A percentile compares a stretch with the other conserved stretches of the same genome.
phyloP scores from a whole-genome alignment of 2,888 invertebrate genomes.

The Agrochola circellaris region DNA sequence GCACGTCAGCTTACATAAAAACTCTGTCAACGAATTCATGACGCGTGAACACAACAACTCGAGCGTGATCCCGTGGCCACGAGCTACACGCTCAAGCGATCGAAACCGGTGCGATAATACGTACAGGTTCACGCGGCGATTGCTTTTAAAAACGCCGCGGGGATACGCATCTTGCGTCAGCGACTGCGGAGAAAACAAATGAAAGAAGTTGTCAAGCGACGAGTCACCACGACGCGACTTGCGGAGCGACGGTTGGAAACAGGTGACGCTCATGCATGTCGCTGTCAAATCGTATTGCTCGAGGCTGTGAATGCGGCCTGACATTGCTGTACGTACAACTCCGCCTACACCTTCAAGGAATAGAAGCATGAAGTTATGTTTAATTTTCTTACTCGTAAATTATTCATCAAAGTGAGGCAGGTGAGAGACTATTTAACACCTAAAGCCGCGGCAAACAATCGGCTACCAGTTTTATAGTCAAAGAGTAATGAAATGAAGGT shows the following conservation, averaged over 20 bases:
- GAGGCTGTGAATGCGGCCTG: not conserved
- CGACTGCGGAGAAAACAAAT: not conserved
- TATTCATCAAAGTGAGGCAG: conserved; percentile 18
- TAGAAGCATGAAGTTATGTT: not conserved
- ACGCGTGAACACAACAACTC: not conserved
- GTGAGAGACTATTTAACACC: conserved; percentile 29
- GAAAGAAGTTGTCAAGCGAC: not conserved
- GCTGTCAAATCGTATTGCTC: not conserved
- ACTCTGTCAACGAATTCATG: not conserved
- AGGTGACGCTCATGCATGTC: not conserved
- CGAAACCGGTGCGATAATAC: too few species aligned
- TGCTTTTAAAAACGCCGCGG: too few species aligned
- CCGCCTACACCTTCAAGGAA: not conserved
- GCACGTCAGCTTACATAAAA: not conserved
- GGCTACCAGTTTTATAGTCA: conserved; percentile 6
- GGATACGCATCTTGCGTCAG: not conserved
- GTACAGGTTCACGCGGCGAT: too few species aligned
- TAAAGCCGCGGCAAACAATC: conserved; percentile 13
- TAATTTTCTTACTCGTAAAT: conserved; percentile 4
- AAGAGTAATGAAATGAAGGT: conserved; percentile 18
- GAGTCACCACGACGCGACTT: not conserved
- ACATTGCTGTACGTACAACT: not conserved
- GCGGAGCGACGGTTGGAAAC: not conserved
- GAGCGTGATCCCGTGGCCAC: not conserved
- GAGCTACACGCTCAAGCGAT: not conserved